These are phyloP conservation scores for Actenoides lindsayi DNA, from an alignment of 2,113 vertebrate genomes.

Conservation along the genomic window DNA sequence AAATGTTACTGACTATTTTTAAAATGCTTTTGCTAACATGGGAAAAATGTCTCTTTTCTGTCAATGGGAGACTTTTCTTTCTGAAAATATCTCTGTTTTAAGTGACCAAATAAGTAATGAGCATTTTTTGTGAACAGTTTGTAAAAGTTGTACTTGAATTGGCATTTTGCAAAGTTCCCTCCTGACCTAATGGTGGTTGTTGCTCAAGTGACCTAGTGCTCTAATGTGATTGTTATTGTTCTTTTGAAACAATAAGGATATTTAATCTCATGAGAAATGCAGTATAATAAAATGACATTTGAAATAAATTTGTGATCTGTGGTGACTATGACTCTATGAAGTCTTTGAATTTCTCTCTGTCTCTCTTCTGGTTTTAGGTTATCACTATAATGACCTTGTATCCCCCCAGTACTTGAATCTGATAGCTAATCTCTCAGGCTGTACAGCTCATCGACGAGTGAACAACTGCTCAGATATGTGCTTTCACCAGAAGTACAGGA, in stretches of 20 bases:
- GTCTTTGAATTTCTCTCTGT: neutral
- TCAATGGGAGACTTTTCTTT: neutral
- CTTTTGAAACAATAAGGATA: neutral
- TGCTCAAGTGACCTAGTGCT: neutral
- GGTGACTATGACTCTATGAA: neutral
- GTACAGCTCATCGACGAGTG: conserved; percentile 90
- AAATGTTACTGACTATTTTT: neutral
- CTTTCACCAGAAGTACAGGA: conserved; percentile 96
- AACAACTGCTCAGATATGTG: conserved; percentile 99
- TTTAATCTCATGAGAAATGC: neutral
- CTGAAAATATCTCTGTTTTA: neutral
- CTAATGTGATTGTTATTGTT: neutral
- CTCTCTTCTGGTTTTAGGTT: conserved; percentile 78
- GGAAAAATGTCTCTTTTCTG: neutral
- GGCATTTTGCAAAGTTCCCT: neutral
- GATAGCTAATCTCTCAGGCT: conserved; percentile 96
- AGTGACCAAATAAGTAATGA: neutral
- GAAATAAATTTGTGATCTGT: neutral
- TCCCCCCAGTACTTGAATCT: conserved; percentile 94
- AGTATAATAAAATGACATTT: neutral
- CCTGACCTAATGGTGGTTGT: neutral
- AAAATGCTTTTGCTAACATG: neutral
- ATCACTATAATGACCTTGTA: conserved; percentile 97
- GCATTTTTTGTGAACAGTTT: neutral
- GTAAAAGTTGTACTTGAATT: neutral